Conservation (phyloP, 2,888 invertebrate species). For the Drosophila antonietae region DNA sequence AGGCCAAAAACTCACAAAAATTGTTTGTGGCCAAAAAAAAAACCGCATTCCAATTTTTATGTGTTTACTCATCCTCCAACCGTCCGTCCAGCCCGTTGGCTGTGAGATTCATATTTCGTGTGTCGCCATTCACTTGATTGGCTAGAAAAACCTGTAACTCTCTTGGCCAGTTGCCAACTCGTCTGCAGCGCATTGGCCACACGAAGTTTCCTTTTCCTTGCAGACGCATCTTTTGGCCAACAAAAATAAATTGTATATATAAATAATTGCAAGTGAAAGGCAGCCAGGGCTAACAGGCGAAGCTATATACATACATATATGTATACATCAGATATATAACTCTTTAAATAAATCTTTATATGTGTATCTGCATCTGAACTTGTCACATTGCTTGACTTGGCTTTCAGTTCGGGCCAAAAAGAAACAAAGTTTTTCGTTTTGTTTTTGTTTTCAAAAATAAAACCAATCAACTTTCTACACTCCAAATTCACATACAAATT, state of each 20-base stretch:
- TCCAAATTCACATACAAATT: slow-evolving; percentile 68
- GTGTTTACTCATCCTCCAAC: slow-evolving; percentile 8
- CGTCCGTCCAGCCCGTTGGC: neutral
- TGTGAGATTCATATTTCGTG: slow-evolving; percentile 62
- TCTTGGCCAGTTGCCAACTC: slow-evolving; percentile 21
- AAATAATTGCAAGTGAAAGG: slow-evolving; percentile 71
- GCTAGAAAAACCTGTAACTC: slow-evolving; percentile 62
- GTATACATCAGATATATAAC: slow-evolving; percentile 6
- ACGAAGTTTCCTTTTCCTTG: slow-evolving; percentile 61
- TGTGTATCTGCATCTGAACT: slow-evolving; percentile 26
- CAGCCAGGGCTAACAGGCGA: slow-evolving; percentile 52
- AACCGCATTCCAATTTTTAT: slow-evolving; percentile 65
- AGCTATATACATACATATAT: slow-evolving; percentile 3
- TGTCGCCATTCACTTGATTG: slow-evolving; percentile 61
- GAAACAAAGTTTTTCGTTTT: slow-evolving; percentile 9
- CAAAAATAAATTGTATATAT: neutral
- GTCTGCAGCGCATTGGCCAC: neutral
- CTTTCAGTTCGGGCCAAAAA: slow-evolving; percentile 40
- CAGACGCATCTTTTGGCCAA: slow-evolving; percentile 54
- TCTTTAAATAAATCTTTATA: slow-evolving; percentile 6
- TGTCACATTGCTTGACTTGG: slow-evolving; percentile 39
- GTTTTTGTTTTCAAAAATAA: slow-evolving; percentile 38
- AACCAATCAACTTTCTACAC: slow-evolving; percentile 78
- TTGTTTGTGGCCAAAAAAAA: slow-evolving; percentile 56
- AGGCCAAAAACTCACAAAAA: slow-evolving; percentile 48